Evolutionary conservation across 1,140 invertebrate species (phyloP).

Genomic region (Zaprionus ornatus): DNA sequence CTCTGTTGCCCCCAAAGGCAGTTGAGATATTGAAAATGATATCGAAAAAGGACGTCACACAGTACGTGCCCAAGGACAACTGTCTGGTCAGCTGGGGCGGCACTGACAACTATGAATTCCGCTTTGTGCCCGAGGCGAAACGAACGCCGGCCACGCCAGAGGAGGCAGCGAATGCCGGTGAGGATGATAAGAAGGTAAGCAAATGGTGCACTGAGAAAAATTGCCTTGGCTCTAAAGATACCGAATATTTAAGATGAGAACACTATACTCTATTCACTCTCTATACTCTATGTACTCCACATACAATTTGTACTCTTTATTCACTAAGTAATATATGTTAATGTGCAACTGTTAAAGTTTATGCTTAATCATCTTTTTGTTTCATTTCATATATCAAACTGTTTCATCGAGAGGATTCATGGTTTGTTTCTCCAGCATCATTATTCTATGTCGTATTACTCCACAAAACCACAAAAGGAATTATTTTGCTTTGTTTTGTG

Average conservation of each 20-base stretch:
- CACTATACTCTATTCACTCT: neutral
- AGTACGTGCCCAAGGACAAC: constrained; percentile 90
- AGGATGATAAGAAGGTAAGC: constrained; percentile 69
- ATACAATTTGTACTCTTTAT: too few species aligned
- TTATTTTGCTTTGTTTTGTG: neutral
- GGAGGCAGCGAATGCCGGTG: constrained; percentile 49
- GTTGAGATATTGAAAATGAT: constrained; percentile 96
- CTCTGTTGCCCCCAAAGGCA: constrained; percentile 93
- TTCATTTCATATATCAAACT: constrained; percentile 19
- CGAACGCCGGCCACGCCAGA: constrained; percentile 18
- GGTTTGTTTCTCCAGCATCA: neutral
- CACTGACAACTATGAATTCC: constrained; percentile 89
- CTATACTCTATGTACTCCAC: too few species aligned
- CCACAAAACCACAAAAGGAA: neutral
- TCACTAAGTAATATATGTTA: neutral
- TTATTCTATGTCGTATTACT: neutral
- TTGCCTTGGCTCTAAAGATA: neutral
- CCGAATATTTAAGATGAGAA: neutral
- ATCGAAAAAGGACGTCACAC: constrained; percentile 90
- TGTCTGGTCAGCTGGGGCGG: constrained; percentile 93
- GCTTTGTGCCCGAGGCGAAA: constrained; percentile 86
- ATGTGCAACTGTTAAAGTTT: neutral
- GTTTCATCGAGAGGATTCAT: neutral
- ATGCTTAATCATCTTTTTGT: neutral
- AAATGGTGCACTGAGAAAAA: neutral